Evolutionary conservation across 2,113 vertebrate species (phyloP), one percentile per base, ranked within the genome.

Genomic region (Dipodomys merriami): DNA sequence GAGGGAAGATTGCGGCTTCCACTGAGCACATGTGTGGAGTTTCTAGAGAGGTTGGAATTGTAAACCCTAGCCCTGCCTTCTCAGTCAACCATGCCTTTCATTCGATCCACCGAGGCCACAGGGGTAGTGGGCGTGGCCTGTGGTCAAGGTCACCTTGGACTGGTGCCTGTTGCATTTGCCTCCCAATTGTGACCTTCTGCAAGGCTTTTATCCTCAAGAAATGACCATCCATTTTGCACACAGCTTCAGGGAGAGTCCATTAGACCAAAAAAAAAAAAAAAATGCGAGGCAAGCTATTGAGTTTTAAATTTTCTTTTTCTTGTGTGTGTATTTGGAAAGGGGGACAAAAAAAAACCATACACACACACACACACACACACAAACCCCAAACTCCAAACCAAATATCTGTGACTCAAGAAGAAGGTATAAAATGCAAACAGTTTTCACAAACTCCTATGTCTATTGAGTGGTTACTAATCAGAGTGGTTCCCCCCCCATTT

Each of bases 401-500:
- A 46, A 22, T 18, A 78, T 39, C 0, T 82, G 18, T 83, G 88
- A 86, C 87, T 90, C 62, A 92, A 92, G 89, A 39, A 95, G 92
- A 94, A 93, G 82, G 39, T 87, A n/a, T 95, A 95, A 94, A 97
- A 94, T 25, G 88, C 93, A 93, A 97, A 93, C 62, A 87, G 83
- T 95, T 94, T 90, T 95, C 64, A 93, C 78, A 90, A 96, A 94
- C 95, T 95, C 97, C 83, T 92, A 30, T 62, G 91, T 97, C 95
- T 97, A 96, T 97, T 53, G 90, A 96, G 96, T 96, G 2, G 13
- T 86, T 68, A 46, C 93, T 97, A 96, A 98, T 96, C 95, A 95
- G 95, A 95, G 83, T 33, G 79, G 46, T 79, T 97, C 92, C 77
- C 65, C 57, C 73, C 13, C 18, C 13, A 39, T 39, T 33, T 12